These are phyloP conservation scores for Epinotia demarniana DNA, from an alignment of 2,888 invertebrate species.

Conservation along the genomic window DNA sequence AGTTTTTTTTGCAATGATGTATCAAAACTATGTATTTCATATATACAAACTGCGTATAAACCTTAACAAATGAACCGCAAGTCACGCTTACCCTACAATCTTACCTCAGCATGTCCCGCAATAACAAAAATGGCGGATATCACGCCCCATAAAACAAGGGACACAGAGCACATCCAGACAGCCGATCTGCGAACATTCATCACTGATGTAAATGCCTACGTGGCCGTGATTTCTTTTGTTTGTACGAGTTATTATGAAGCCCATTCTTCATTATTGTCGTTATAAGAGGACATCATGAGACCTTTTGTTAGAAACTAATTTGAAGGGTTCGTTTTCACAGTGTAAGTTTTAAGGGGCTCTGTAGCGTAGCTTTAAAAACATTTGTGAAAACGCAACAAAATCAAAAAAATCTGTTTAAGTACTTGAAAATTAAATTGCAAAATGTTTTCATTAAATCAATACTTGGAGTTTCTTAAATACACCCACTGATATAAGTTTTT, in stretches of 20 bases:
- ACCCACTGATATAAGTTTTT: too few species aligned
- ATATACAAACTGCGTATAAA: neutral
- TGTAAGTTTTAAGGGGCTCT: too few species aligned
- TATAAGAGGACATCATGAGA: neutral
- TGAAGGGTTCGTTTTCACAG: too few species aligned
- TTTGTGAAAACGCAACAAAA: too few species aligned
- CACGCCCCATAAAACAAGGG: constrained; percentile 85
- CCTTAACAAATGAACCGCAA: neutral
- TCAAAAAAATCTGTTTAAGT: too few species aligned
- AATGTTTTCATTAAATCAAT: too few species aligned
- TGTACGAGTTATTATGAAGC: neutral
- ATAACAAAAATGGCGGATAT: constrained; percentile 84
- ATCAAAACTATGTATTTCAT: neutral
- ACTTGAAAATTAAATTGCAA: too few species aligned
- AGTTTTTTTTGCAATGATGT: too few species aligned
- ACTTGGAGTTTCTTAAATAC: too few species aligned
- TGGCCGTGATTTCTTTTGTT: constrained; percentile 12
- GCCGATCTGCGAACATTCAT: constrained; percentile 72
- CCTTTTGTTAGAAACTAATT: neutral
- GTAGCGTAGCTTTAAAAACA: too few species aligned
- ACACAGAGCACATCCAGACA: constrained; percentile 83
- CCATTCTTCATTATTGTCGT: neutral
- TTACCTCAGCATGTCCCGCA: constrained; percentile 87
- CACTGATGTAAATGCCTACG: constrained; percentile 22
- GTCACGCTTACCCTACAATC: constrained; percentile 30